Base-by-base conservation (phyloP, 2,888 invertebrate species). In the Octodonta nipae region DNA sequence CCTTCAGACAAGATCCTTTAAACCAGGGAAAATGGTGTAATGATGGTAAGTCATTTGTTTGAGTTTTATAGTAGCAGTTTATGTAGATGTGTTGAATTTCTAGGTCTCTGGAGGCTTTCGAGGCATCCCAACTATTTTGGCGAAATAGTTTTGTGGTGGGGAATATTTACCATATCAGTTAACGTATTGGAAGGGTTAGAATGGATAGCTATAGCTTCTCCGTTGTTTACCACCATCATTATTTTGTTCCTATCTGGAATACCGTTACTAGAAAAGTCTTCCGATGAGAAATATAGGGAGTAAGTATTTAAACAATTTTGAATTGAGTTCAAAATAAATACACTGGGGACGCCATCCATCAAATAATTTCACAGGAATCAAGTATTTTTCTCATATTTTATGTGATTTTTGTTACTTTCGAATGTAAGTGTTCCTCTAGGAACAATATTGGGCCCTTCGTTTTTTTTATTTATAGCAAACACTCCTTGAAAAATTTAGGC, bases 51-150 rank as follows among this genome's bases (percentile, higher is more conserved):
- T 46, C 34, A 13, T 2, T 2, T 10, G 3, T 4, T 22, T 22
- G 4, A 4, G 20, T 20, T 20, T n/a, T 20, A n/a, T n/a, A 20
- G n/a, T 20, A n/a, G 20, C n/a, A n/a, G 6, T 20, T 20, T n/a
- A 20, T 20, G 20, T 20, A n/a, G n/a, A 20, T n/a, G 7, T 22
- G n/a, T 22, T 11, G n/a, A 25, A 25, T 32, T 45, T 44, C 14
- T 25, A 60, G 60, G 61, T 35, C 44, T 63, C 30, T 92, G 91
- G 91, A 73, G 81, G 22, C 60, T 87, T 26, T 89, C 89, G 0
- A 70, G 92, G 38, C 91, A 92, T 63, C 92, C 92, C 0, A 92
- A 92, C 59, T 92, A 91, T 57, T 91, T 92, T 56, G 92, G 92
- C 0, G 92, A 92, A 65, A 85, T 91, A 7, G 72, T 87, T 1